Percentiles rank a stretch among this genome's conserved stretches.
phyloP scores from a whole-genome alignment of 2,113 vertebrate species.

The Scytalopus superciliaris region DNA sequence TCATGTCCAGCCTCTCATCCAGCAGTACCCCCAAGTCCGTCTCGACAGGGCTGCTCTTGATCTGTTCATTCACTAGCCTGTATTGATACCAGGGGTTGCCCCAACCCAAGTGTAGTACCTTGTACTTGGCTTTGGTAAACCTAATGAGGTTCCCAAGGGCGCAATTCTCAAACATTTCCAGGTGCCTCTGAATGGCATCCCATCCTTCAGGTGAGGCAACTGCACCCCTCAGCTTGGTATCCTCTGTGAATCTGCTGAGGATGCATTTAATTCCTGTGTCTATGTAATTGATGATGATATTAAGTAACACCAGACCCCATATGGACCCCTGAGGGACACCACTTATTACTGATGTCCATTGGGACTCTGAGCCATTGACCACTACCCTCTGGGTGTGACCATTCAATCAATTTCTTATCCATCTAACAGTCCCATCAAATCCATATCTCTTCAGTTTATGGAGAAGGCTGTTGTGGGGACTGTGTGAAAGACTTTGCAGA shows the following conservation, averaged over 20 bases:
- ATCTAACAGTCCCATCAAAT: background rate
- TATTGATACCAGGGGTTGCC: rapidly evolving
- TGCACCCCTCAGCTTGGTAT: no score
- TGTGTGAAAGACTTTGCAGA: background rate
- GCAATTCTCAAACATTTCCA: background rate
- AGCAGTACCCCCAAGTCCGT: background rate
- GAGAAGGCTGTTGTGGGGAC: background rate
- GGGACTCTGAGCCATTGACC: background rate
- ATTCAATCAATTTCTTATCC: background rate
- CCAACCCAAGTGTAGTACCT: no score
- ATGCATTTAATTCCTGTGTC: background rate
- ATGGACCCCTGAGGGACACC: background rate
- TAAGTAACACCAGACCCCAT: no score
- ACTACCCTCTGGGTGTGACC: no score
- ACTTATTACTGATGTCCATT: no score
- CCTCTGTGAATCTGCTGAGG: background rate
- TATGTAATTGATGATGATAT: background rate
- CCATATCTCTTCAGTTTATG: background rate
- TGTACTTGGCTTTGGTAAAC: background rate
- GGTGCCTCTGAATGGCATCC: background rate
- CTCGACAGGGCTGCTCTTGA: rapidly evolving
- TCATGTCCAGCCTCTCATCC: background rate
- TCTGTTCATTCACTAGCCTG: background rate
- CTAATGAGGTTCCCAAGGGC: no score
- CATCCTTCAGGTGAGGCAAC: background rate